Base-by-base conservation (phyloP, 1,140 invertebrate genomes). In the Hirudo medicinalis region DNA sequence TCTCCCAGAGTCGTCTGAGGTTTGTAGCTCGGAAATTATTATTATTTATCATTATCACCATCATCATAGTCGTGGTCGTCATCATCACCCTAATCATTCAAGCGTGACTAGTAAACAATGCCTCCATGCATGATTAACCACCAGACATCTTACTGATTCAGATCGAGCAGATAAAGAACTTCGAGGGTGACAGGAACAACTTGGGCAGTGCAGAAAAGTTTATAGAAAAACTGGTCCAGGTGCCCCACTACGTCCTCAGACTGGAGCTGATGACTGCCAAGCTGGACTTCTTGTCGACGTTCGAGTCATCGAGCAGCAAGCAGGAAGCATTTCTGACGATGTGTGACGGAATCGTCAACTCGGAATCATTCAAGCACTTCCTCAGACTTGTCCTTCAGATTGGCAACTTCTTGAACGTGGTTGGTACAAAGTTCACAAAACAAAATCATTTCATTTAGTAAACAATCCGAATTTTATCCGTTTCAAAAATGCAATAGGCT, bases 1-100 rank as follows among this genome's bases (percentile, higher is more conserved):
- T 63, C 81, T 99, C 60, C 95, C 95, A 0, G 89, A 91, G 81
- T 85, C 90, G 57, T 93, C 97, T 79, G 95, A 98, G 84, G 86
- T 86, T 63, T 63, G 57, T 36, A 69, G 9, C 57, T 63, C 19
- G 22, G 22, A 22, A 25, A 63, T 22, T 63, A 13, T 63, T 15
- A 63, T 63, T 2, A 25, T n/a, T 63, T 36, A 66, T 32, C 27
- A 49, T 72, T 19, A 32, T 49, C 20, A 60, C n/a, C 68, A 57
- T 70, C 54, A 72, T 54, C 43, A 36, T 36, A 36, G 32, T 36
- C 6, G 17, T 20, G 29, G 54, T 19, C 19, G 19, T 8, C 22
- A 27, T 11, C 60, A 32, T 27, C 27, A 40, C 5, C 20, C 19
- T 19, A 27, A 25, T 54, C 1, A 32, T 17, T 17, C 9, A 49